Evolutionary conservation across 2,113 vertebrate genomes (phyloP).

Genomic region (Hippocampus zosterae): DNA sequence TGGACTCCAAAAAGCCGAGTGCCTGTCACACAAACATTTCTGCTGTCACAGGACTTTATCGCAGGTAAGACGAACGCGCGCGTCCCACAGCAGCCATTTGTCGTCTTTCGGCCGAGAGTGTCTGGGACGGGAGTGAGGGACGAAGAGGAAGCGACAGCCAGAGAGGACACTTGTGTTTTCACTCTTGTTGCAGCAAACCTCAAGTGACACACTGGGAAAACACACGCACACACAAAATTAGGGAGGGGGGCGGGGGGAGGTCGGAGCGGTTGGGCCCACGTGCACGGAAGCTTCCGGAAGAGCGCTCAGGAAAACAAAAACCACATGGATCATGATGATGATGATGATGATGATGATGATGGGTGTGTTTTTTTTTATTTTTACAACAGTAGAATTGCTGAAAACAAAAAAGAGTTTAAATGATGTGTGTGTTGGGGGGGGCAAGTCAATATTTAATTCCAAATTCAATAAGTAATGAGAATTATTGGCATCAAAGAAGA

Average conservation of each 20-base stretch:
- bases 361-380: too few species aligned
- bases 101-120: constrained; percentile 48
- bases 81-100: constrained; percentile 75
- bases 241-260: background rate
- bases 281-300: background rate
- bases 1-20: constrained; percentile 58
- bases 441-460: too few species aligned
- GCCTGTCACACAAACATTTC: constrained; percentile 75
- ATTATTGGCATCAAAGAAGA: constrained; percentile 14
- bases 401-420: too few species aligned
- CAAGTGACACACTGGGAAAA: constrained; percentile 80
- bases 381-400: too few species aligned
- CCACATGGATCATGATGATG: background rate
- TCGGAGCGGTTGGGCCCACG: constrained; percentile 14
- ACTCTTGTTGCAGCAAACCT: constrained; percentile 85
- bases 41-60: constrained; percentile 73
- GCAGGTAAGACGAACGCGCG: constrained; percentile 47
- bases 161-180: constrained; percentile 80
- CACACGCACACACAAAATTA: constrained; percentile 9
- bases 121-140: constrained; percentile 46
- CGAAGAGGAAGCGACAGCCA: constrained; percentile 60
- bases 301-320: background rate
- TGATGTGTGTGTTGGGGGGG: too few species aligned
- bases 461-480: too few species aligned
- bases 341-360: background rate